These are phyloP conservation scores for Peromyscus attwateri DNA, from an alignment of 2,797 vertebrate species.

Conservation along the genomic window DNA sequence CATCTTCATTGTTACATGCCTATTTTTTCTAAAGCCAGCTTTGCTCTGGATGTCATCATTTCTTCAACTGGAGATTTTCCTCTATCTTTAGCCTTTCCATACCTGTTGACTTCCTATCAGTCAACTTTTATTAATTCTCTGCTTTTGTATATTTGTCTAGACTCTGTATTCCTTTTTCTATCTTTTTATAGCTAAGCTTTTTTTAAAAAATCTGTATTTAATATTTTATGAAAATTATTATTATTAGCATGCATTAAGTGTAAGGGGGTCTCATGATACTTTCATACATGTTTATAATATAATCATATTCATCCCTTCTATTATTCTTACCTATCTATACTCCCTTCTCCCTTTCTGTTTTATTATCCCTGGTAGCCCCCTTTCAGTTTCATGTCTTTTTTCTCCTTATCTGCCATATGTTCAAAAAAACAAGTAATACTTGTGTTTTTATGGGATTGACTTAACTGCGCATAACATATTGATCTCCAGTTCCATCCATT, in stretches of 20 bases:
- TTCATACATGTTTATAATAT: background rate
- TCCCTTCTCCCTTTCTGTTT: background rate
- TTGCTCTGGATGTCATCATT: constrained; percentile 2
- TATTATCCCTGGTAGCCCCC: background rate
- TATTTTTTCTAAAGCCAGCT: constrained; percentile 40
- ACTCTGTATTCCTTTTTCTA: background rate
- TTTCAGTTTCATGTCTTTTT: background rate
- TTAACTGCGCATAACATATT: background rate
- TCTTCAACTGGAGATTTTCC: background rate
- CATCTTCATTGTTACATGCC: background rate
- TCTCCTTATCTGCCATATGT: background rate
- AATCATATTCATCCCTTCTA: background rate
- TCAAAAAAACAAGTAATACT: background rate
- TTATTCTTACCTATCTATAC: background rate
- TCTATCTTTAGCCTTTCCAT: background rate
- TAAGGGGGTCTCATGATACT: background rate
- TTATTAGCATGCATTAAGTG: background rate
- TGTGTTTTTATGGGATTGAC: background rate
- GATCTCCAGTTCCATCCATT: background rate
- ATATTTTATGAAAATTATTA: background rate
- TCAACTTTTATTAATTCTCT: constrained; percentile 23
- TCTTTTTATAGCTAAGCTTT: background rate
- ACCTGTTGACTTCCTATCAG: background rate
- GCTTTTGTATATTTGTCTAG: background rate
- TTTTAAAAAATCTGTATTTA: background rate